phyloP scores from a whole-genome alignment of 2,113 vertebrate genomes.

The Gnathonemus echidnorhynchus region DNA sequence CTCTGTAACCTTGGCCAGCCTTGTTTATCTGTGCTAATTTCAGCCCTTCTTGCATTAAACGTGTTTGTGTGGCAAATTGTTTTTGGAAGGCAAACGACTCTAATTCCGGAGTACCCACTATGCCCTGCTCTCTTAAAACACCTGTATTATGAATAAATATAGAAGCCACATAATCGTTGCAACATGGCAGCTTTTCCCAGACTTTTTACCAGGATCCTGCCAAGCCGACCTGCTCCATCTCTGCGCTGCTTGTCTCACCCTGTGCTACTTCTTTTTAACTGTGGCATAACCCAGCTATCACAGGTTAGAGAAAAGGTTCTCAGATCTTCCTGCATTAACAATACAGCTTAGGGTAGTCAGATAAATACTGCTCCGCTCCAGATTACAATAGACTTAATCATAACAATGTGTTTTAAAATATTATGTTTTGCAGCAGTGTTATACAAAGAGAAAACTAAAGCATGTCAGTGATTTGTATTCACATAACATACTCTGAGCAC shows the following conservation, averaged over 20 bases:
- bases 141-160: slow-evolving; percentile 28
- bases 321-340: neutral
- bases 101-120: slow-evolving; percentile 26
- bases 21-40: slow-evolving; percentile 38
- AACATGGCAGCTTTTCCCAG: neutral
- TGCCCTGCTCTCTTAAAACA: slow-evolving; percentile 14
- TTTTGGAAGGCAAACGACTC: slow-evolving; percentile 34
- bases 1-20: slow-evolving; percentile 26
- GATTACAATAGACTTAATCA: neutral
- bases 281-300: neutral
- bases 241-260: neutral
- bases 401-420: neutral
- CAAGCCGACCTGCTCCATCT: neutral
- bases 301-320: neutral
- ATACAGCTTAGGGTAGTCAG: neutral
- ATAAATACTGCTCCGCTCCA: neutral
- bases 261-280: neutral
- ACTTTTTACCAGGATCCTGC: neutral
- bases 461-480: neutral
- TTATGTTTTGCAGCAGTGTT: neutral
- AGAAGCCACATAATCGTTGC: neutral
- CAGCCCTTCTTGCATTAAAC: slow-evolving; percentile 29
- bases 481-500: neutral
- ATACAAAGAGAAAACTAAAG: neutral
- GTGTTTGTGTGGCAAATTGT: slow-evolving; percentile 39